Evolutionary conservation across 2,113 vertebrate genomes (phyloP), one percentile per base, ranked within the genome.

Genomic region (Holacanthus passer): DNA sequence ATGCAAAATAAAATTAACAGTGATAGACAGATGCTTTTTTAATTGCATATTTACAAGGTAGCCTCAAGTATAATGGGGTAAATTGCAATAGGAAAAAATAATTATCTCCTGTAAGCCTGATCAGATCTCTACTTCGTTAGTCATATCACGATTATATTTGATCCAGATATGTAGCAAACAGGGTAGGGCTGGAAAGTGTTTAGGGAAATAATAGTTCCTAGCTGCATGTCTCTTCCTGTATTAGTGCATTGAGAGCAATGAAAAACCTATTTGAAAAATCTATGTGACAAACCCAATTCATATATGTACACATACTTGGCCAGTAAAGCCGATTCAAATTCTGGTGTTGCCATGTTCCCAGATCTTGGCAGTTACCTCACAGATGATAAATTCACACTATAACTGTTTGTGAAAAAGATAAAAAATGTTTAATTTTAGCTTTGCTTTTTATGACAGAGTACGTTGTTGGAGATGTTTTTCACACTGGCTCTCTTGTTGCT

Each of bases 371-470:
- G 11, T 29, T 60, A 68, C 53, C 5, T 35, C 35, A 59, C 13
- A 32, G 14, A 45, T 69, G 45, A 39, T 47, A 22, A 27, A 14
- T 45, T 64, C 52, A 67, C 47, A 7, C 12, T 2, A 4, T 39
- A 2, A 50, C 24, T 68, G 20, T 27, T 27, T 69, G 19, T 60
- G 50, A 39, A 16, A 66, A 59, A 62, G 63, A 3, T 2, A 45
- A 43, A 56, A 31, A 22, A 3, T 16, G 20, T 22, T 71, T 39
- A 73, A 69, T 74, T 56, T 55, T 24, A 50, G 52, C 19, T 68
- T 35, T 81, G 52, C 60, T 29, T 29, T 53, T 65, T 71, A 12
- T 53, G 59, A 74, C 45, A 60, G 31, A 68, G 50, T 27, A 12
- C 77, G 32, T 16, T 63, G 19, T 41, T 55, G 59, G 52, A 9